Conservation (phyloP, 2,888 invertebrate genomes). For the Philonicus albiceps region DNA sequence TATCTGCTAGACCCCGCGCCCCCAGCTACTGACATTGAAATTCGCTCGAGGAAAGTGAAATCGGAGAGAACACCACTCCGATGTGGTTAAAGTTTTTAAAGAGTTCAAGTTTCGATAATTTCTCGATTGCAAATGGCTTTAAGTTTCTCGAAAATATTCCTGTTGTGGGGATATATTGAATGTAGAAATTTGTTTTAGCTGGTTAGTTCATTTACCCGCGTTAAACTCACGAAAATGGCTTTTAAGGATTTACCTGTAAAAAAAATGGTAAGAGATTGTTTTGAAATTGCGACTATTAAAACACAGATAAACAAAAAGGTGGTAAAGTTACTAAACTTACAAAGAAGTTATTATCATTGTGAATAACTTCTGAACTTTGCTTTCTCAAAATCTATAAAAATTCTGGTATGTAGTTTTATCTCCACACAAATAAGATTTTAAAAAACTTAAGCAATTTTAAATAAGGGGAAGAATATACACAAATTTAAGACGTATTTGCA, state of each 20-base stretch:
- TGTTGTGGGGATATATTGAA: not conserved
- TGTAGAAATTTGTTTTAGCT: not conserved
- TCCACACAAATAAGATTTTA: too few relatives aligned
- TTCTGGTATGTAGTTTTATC: too few relatives aligned
- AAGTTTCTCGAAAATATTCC: not conserved
- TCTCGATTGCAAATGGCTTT: not conserved
- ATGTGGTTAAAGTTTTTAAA: not conserved
- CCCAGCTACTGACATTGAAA: slow-evolving; percentile 25
- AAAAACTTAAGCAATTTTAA: too few relatives aligned
- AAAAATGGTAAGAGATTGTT: not conserved
- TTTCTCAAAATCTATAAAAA: too few relatives aligned
- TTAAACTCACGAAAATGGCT: not conserved
- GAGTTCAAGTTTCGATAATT: not conserved
- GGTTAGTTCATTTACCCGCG: not conserved
- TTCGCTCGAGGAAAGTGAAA: not conserved
- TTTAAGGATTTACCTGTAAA: not conserved
- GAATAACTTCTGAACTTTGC: too few relatives aligned
- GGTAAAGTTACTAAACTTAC: too few relatives aligned
- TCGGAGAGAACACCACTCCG: not conserved
- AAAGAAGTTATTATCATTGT: too few relatives aligned
- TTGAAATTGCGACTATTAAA: not conserved
- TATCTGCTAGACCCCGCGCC: slow-evolving; percentile 4
- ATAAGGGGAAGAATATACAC: too few relatives aligned
- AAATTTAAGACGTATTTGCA: too few relatives aligned
- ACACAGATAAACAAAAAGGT: not conserved